Evolutionary conservation across 2,113 vertebrate species (phyloP), one percentile per base, ranked within the genome.

Genomic region (Colistium nudipinnis): DNA sequence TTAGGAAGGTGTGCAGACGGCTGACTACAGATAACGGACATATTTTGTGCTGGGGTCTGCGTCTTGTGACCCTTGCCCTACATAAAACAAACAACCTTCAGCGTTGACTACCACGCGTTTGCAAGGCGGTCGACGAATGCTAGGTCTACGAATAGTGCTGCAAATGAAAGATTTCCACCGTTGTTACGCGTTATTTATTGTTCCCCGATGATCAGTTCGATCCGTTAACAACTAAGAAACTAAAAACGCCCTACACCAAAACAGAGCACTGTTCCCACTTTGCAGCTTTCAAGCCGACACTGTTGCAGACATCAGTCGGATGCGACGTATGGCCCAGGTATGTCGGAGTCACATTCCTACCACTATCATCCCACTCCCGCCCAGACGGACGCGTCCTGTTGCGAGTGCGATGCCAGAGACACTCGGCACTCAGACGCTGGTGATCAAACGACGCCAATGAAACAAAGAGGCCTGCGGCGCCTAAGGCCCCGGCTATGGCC

Each of bases 401-500:
- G 53, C 33, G 35, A 79, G 57, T 16, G 28, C 38, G 62, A 66
- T 57, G 60, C 74, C 61, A 64, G 53, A 56, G 64, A 82, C 59
- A 57, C 49, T 61, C 55, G 7, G 43, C 41, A 36, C 72, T 60
- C 61, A 62, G 51, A 72, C 20, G 10, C 47, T 35, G 41, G 31
- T 75, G 68, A 84, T 80, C 76, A 65, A 78, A 71, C 76, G 66
- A 82, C 53, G 63, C 67, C 70, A 80, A 83, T 85, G 59, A 83
- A 85, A 70, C 56, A 66, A 70, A 70, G 66, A 79, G 43, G 59
- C 60, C 52, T 44, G 41, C 35, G 41, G 48, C 1, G 24, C 55
- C 65, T 53, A n/a, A 0, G 62, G 69, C 35, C 45, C n/a, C 19
- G 4, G 59, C 24, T n/a, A 16, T 38, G 0, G 59, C 35, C 48